Base-by-base conservation (phyloP, 2,888 invertebrate genomes). In the Lydus trimaculatus region DNA sequence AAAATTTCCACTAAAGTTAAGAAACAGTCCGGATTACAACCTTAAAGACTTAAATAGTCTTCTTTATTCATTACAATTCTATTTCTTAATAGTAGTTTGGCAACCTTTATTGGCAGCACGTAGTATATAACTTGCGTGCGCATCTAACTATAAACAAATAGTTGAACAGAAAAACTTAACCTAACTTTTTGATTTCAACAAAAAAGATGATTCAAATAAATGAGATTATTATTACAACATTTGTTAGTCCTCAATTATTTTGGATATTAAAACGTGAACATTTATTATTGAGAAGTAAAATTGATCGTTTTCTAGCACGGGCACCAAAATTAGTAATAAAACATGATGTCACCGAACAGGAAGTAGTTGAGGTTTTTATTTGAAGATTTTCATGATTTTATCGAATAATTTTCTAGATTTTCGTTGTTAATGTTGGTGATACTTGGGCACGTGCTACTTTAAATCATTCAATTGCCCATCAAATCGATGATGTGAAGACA, bases 191-290 rank as follows among this genome's bases (percentile, higher is more conserved):
- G 5, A 48, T 48, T 20, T 11, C 20, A 8, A 2, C 20, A 8
- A 2, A 2, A 9, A 25, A 56, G 36, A 66, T 66, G 63, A 25
- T 25, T n/a, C 8, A 58, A 17, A 36, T 52, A 31, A 31, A 31
- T 3, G 69, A 69, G 25, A 56, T 69, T 59, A 48, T 69, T 11
- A 33, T 69, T 0, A 59, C 69, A 25, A 63, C 65, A 7, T 66
- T 69, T 17, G 48, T 65, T n/a, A 69, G 63, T 36, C 15, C 52
- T 0, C 65, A 69, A 28, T 23, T 69, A n/a, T 69, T 69, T 56
- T 69, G 66, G 65, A 66, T 69, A 63, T 63, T 69, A 3, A 11
- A 39, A 28, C 65, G 60, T 13, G 63, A 63, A 39, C 31, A 69
- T 31, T 31, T 69, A n/a, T 20, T 69, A 23, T 20, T 63, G 23